Percentiles rank a stretch among this genome's conserved stretches.
These are phyloP conservation scores for Drosophila varians DNA, from an alignment of 1,140 invertebrate genomes.

Conservation along the genomic window DNA sequence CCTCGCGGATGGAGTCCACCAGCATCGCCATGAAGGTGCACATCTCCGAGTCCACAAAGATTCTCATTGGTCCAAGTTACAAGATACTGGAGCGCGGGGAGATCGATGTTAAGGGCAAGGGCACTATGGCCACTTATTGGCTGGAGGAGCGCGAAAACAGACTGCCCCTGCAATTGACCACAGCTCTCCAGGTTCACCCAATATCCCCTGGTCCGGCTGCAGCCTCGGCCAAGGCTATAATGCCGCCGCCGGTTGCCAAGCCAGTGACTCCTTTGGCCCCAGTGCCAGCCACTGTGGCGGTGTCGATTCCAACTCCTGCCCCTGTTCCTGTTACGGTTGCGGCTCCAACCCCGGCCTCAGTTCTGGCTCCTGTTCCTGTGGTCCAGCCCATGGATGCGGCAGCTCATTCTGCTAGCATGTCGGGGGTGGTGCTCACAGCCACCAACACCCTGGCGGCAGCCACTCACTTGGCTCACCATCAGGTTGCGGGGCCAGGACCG, in stretches of 20 bases:
- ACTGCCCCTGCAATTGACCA: conserved; percentile 83
- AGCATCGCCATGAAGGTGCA: conserved; percentile 97
- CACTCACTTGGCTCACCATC: conserved; percentile 53
- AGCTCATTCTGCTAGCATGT: conserved; percentile 22
- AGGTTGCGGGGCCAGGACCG: conserved; percentile 68
- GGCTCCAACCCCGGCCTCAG: background rate
- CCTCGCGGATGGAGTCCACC: conserved; percentile 95
- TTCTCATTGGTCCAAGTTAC: conserved; percentile 90
- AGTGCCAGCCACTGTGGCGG: conserved; percentile 7
- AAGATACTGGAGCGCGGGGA: conserved; percentile 91
- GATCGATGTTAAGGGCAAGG: conserved; percentile 94
- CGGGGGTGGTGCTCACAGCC: conserved; percentile 49
- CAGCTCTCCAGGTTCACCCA: conserved; percentile 57
- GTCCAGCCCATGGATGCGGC: conserved; percentile 11
- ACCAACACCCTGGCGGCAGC: conserved; percentile 45
- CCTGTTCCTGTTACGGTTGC: conserved; percentile 7
- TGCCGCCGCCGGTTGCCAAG: conserved; percentile 21
- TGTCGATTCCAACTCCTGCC: background rate
- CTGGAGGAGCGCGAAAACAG: conserved; percentile 88
- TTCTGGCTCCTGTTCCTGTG: background rate
- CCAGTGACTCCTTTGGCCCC: conserved; percentile 12
- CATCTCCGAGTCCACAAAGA: conserved; percentile 94
- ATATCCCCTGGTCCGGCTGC: conserved; percentile 56
- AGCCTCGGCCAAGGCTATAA: conserved; percentile 40
- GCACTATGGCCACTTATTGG: conserved; percentile 97